Conservation (phyloP, 2,888 invertebrate genomes). For the Macropis europaea region DNA sequence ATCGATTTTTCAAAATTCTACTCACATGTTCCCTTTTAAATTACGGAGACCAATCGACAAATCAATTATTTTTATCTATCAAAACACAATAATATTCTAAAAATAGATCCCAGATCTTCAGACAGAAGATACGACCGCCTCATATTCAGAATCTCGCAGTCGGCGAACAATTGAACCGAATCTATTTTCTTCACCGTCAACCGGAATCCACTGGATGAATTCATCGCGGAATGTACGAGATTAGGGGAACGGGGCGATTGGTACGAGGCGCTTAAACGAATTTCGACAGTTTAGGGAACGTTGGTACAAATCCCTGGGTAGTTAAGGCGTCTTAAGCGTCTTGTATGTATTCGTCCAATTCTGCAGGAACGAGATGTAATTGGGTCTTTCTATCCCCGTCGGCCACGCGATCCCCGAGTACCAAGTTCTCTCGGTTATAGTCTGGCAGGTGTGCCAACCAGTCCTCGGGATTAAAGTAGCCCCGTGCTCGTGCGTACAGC, state of each 20-base stretch:
- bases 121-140: too few relatives aligned
- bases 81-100: too few relatives aligned
- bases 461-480: constrained; percentile 50
- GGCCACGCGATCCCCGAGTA: constrained; percentile 33
- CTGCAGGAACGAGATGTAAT: constrained; percentile 65
- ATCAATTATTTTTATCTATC: too few relatives aligned
- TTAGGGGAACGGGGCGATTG: constrained; percentile 14
- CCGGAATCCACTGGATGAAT: constrained; percentile 6
- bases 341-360: constrained; percentile 63
- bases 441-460: constrained; percentile 49
- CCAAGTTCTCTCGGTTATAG: constrained; percentile 28
- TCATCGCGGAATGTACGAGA: constrained; percentile 6
- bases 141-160: too few relatives aligned
- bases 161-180: background rate
- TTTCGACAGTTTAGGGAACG: constrained; percentile 51
- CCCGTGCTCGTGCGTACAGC: constrained; percentile 45
- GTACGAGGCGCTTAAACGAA: constrained; percentile 54
- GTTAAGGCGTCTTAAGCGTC: constrained; percentile 65
- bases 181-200: background rate
- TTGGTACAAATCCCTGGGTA: constrained; percentile 61
- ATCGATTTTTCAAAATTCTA: too few relatives aligned
- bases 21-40: too few relatives aligned
- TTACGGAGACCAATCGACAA: too few relatives aligned
- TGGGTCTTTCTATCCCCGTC: constrained; percentile 58
- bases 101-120: too few relatives aligned